Percentiles rank a stretch among this genome's conserved stretches.
Conservation (phyloP, 2,113 vertebrate species). For the Halcyon senegalensis region DNA sequence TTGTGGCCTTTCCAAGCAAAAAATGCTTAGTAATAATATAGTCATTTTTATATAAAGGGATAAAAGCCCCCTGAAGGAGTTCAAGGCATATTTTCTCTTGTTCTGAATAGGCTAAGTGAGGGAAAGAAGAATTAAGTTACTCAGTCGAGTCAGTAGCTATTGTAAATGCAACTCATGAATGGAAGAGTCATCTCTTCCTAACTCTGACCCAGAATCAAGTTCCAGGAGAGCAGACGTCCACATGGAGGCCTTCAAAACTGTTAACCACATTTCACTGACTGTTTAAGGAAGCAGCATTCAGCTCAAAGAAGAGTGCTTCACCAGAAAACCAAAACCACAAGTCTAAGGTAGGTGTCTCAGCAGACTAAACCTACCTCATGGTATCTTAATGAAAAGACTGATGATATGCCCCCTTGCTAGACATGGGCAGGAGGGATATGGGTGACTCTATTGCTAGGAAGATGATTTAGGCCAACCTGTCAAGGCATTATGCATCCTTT, state of each 20-base stretch:
- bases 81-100: not conserved
- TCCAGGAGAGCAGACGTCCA: not conserved
- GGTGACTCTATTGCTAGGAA: not conserved
- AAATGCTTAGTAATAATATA: not conserved
- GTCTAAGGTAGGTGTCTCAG: not conserved
- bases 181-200: not conserved
- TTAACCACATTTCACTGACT: not conserved
- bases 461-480: not conserved
- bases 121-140: not conserved
- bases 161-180: not conserved
- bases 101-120: not conserved
- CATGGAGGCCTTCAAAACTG: not conserved
- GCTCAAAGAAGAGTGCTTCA: not conserved
- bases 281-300: not conserved
- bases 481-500: not conserved
- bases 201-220: not conserved
- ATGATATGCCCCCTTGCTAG: not conserved
- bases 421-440: not conserved
- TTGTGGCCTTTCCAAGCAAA: not conserved
- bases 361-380: not conserved
- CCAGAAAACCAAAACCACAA: not conserved
- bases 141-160: not conserved
- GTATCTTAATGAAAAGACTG: not conserved
- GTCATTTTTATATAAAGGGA: not conserved
- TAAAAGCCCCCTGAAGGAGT: not conserved